Base-by-base conservation (phyloP, 1,140 invertebrate genomes). In the Ceratina calcarata region DNA sequence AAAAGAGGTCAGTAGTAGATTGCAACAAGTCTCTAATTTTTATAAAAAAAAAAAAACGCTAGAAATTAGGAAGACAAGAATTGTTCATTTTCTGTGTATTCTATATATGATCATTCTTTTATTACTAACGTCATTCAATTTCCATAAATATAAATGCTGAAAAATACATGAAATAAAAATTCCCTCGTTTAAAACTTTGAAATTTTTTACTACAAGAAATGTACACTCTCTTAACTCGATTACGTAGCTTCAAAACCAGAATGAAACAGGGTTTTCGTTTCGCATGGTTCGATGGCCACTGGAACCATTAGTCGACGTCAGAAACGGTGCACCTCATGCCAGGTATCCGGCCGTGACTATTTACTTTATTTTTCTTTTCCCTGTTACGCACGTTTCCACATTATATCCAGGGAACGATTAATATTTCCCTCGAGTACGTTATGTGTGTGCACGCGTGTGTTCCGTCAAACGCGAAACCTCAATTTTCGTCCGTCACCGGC, bases 251-350 rank as follows among this genome's bases (percentile, higher is more conserved):
- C 20, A n/a, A n/a, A 55, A 15, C 8, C 22, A n/a, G 24, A 53
- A 67, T 45, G 49, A 51, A 68, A 68, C 22, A 24, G 8, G 22
- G 20, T 67, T 51, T 67, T n/a, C 16, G 66, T 18, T 18, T 24
- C 15, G 22, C 22, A 61, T n/a, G 22, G 15, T 55, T 69, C 67
- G 51, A 69, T 32, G 18, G 24, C 24, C 18, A 20, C 22, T 3
- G 24, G 51, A 16, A 20, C 51, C 67, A 55, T 69, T 69, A 69
- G 7, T 69, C 7, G 12, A 55, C 22, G 67, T 69, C 67, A 32
- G 12, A 20, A 32, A 1, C 18, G 0, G 51, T 45, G 24, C 16
- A 68, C 4, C 66, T 27, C 37, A 0, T 18, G 16, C 67, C 67
- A 20, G 27, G 18, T 32, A n/a, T 55, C 24, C 13, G 51, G 16